Percentiles rank a stretch among this genome's conserved stretches.
These are phyloP conservation scores for Theocolax elegans DNA, from an alignment of 1,140 invertebrate genomes.

Conservation along the genomic window DNA sequence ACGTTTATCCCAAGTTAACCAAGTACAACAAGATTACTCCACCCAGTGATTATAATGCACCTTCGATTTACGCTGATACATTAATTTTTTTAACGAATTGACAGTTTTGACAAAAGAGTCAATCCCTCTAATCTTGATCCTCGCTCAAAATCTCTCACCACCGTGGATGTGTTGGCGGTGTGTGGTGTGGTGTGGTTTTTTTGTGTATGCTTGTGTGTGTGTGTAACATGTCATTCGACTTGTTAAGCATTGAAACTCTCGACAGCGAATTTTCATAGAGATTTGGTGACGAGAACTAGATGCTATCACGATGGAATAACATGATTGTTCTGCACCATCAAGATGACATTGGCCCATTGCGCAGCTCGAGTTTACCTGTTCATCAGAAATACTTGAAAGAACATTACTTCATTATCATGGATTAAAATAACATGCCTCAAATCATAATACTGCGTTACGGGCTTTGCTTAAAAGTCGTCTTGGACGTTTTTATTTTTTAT, in stretches of 20 bases:
- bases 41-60: constrained; percentile 42
- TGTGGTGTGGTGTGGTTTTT: constrained; percentile 65
- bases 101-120: constrained; percentile 1
- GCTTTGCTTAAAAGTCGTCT: neutral
- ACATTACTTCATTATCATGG: too few relatives aligned
- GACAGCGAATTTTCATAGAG: too few relatives aligned
- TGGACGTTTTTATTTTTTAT: neutral
- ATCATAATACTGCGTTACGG: too few relatives aligned
- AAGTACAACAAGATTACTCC: constrained; percentile 12
- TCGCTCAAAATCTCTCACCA: constrained; percentile 57
- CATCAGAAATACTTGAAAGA: too few relatives aligned
- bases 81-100: constrained; percentile 35
- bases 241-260: neutral
- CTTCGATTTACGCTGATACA: constrained; percentile 49
- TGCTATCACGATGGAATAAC: constrained; percentile 50
- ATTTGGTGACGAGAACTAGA: constrained; percentile 43
- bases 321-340: constrained; percentile 47
- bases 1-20: constrained; percentile 48
- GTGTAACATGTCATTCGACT: constrained; percentile 35
- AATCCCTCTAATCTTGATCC: constrained; percentile 61
- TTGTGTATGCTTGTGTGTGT: constrained; percentile 46
- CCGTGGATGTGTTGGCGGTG: constrained; percentile 70
- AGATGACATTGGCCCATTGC: too few relatives aligned
- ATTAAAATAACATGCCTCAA: too few relatives aligned
- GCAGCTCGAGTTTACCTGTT: too few relatives aligned